A percentile compares a stretch with the other conserved stretches of the same genome.
Conservation (phyloP, 2,888 invertebrate species). For the Rhabditophanes sp. region DNA sequence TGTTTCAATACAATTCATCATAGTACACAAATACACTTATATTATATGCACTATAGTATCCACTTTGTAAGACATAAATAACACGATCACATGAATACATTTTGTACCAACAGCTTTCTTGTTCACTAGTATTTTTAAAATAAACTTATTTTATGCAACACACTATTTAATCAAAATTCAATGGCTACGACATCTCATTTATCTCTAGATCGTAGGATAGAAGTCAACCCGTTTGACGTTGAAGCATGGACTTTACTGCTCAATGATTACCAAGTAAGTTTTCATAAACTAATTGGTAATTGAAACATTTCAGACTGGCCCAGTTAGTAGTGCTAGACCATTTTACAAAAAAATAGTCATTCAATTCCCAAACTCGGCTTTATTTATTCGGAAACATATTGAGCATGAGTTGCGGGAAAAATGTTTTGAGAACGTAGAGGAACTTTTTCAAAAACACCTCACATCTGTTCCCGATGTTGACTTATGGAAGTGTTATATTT, state of each 20-base stretch:
- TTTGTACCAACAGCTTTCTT: too few relatives aligned
- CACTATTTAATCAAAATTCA: too few relatives aligned
- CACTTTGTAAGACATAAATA: too few relatives aligned
- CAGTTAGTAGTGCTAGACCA: conserved; percentile 64
- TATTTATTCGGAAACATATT: conserved; percentile 96
- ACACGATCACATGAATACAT: too few relatives aligned
- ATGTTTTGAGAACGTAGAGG: conserved; percentile 95
- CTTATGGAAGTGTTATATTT: conserved; percentile 89
- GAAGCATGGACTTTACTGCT: conserved; percentile 94
- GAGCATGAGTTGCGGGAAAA: conserved; percentile 94
- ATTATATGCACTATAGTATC: too few relatives aligned
- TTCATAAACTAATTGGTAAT: not conserved
- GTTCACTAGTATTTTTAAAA: too few relatives aligned
- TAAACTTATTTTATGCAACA: too few relatives aligned
- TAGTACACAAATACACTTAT: too few relatives aligned
- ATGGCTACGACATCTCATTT: conserved; percentile 26
- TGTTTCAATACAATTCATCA: too few relatives aligned
- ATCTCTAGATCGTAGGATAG: conserved; percentile 52
- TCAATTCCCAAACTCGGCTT: conserved; percentile 84
- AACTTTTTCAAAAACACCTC: conserved; percentile 90
- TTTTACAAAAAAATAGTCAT: conserved; percentile 83
- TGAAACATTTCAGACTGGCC: conserved; percentile 43
- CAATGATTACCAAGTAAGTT: conserved; percentile 64
- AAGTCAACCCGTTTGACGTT: conserved; percentile 75
- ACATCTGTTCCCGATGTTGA: conserved; percentile 97